These are phyloP conservation scores for Dunckerocampus dactyliophorus DNA, from an alignment of 2,113 vertebrate genomes.

Conservation along the genomic window DNA sequence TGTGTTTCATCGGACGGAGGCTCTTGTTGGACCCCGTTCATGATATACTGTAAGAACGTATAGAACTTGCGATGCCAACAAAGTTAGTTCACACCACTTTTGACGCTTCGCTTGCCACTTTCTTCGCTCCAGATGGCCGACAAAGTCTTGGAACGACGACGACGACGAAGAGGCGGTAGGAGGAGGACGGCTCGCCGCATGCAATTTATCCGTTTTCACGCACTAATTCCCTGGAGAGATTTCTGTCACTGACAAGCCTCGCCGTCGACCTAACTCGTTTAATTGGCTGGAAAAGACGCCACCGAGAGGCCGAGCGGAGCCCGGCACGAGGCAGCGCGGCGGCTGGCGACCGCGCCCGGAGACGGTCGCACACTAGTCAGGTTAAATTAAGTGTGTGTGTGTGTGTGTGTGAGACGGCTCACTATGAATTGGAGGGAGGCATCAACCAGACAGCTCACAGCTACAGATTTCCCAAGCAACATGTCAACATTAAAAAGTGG, in stretches of 20 bases:
- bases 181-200: not conserved
- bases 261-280: not conserved
- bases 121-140: conserved; percentile 2
- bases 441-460: too few relatives aligned
- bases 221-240: conserved; percentile 6
- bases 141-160: not conserved
- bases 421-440: not conserved
- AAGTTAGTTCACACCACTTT: conserved; percentile 5
- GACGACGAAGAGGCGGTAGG: not conserved
- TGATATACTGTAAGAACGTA: not conserved
- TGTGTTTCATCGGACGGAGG: too few relatives aligned
- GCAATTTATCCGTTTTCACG: conserved; percentile 4
- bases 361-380: not conserved
- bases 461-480: too few relatives aligned
- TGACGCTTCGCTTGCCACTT: not conserved
- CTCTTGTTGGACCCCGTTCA: too few relatives aligned
- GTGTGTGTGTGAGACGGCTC: not conserved
- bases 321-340: not conserved
- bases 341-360: not conserved
- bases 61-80: conserved; percentile 3
- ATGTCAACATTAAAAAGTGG: too few relatives aligned
- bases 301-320: conserved; percentile 1
- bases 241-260: conserved; percentile 6
- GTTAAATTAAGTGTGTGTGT: conserved; percentile 1
- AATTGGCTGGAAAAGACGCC: conserved; percentile 11